These are phyloP conservation scores for Typhlichthys subterraneus DNA, from an alignment of 2,797 vertebrate genomes.

Conservation along the genomic window DNA sequence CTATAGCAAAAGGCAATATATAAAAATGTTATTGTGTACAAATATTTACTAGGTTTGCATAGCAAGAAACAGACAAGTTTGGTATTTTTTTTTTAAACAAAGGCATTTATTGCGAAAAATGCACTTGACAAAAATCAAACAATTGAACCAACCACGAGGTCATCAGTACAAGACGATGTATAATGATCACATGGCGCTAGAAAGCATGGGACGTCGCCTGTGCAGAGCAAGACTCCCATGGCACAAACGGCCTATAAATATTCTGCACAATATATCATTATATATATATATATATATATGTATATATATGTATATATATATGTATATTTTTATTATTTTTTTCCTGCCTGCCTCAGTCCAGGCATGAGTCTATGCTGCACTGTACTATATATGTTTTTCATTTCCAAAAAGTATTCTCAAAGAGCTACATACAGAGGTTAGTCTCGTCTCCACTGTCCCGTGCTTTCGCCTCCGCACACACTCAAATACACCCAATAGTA, in stretches of 20 bases:
- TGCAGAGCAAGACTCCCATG: constrained; percentile 73
- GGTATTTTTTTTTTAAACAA: constrained; percentile 68
- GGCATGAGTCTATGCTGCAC: constrained; percentile 47
- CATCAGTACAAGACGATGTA: constrained; percentile 84
- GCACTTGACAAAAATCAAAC: constrained; percentile 81
- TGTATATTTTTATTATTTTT: constrained; percentile 33
- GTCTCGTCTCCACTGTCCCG: constrained; percentile 17
- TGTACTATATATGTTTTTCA: constrained; percentile 45
- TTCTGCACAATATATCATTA: constrained; percentile 81
- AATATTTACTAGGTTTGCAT: background rate
- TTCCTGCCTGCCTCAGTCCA: constrained; percentile 32
- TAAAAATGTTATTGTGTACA: too few relatives aligned
- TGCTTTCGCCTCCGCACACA: constrained; percentile 21
- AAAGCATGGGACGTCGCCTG: constrained; percentile 64
- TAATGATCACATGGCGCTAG: constrained; percentile 79
- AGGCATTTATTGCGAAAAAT: constrained; percentile 88
- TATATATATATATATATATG: constrained; percentile 74
- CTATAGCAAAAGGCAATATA: background rate
- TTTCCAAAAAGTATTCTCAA: constrained; percentile 44
- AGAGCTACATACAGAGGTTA: constrained; percentile 69
- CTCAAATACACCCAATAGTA: constrained; percentile 43
- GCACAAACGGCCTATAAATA: constrained; percentile 83
- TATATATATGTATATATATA: constrained; percentile 58
- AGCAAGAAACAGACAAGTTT: constrained; percentile 6
- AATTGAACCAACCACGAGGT: constrained; percentile 79